Conservation (phyloP, 2,888 invertebrate species). For the Cryptocephalus primarius region DNA sequence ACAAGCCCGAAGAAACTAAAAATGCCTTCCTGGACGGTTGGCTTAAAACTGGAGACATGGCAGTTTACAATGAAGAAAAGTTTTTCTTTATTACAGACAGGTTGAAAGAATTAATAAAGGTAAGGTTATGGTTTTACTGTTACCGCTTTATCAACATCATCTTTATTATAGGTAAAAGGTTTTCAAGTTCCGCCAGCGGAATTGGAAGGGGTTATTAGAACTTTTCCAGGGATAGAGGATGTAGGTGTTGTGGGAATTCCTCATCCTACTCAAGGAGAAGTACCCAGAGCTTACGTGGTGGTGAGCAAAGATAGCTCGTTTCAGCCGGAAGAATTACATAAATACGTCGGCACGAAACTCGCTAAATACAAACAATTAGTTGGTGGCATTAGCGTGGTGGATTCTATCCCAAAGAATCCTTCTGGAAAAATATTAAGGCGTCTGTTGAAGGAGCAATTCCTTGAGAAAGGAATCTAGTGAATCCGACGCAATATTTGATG, state of each 20-base stretch:
- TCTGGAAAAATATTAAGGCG: conserved; percentile 51
- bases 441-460: conserved; percentile 23
- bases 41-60: conserved; percentile 59
- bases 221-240: conserved; percentile 64
- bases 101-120: conserved; percentile 73
- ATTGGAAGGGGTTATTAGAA: conserved; percentile 61
- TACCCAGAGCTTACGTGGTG: conserved; percentile 65
- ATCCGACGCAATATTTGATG: too few relatives aligned
- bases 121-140: conserved; percentile 27
- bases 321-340: conserved; percentile 45
- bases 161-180: conserved; percentile 9
- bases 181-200: conserved; percentile 83
- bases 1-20: conserved; percentile 61
- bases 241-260: conserved; percentile 74
- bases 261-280: conserved; percentile 57
- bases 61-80: conserved; percentile 50
- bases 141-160: too few relatives aligned
- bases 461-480: not conserved
- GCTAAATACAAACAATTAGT: conserved; percentile 63
- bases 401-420: conserved; percentile 45
- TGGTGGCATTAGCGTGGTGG: conserved; percentile 43
- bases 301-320: conserved; percentile 19
- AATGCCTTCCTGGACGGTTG: conserved; percentile 50
- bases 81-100: conserved; percentile 62
- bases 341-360: conserved; percentile 55